A percentile compares a stretch with the other conserved stretches of the same genome.
phyloP scores from a whole-genome alignment of 1,140 invertebrate genomes.

The Lamellibrachia luymesi region DNA sequence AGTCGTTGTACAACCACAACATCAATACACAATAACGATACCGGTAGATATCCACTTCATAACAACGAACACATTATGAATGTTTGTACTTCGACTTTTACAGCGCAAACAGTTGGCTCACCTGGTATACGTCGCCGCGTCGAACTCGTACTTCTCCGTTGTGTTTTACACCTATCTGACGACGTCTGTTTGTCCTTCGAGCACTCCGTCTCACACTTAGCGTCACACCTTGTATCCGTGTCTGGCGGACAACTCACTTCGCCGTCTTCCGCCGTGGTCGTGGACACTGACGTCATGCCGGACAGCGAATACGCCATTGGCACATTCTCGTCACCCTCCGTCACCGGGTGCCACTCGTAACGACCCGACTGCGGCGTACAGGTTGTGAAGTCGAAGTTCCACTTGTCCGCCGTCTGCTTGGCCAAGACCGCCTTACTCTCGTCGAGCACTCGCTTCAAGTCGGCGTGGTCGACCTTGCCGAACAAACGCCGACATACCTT shows the following conservation, averaged over 20 bases:
- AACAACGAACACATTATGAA: not conserved
- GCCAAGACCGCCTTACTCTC: not conserved
- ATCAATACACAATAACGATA: not conserved
- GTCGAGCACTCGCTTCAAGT: not conserved
- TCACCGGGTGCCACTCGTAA: not conserved
- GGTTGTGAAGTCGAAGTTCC: not conserved
- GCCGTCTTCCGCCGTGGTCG: not conserved
- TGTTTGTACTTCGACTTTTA: not conserved
- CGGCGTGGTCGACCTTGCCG: not conserved
- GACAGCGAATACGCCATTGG: not conserved
- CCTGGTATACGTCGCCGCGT: not conserved
- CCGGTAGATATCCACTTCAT: not conserved
- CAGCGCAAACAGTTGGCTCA: not conserved
- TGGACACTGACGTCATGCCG: not conserved
- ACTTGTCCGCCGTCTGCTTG: not conserved
- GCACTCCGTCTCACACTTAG: not conserved
- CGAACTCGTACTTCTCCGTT: not conserved
- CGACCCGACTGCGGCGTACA: not conserved
- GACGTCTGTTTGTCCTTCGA: not conserved
- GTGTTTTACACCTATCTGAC: not conserved
- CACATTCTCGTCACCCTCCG: not conserved
- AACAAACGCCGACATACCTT: slow-evolving; percentile 8
- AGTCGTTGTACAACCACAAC: not conserved
- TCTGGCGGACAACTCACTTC: not conserved
- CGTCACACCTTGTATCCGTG: not conserved